Evolutionary conservation across 2,888 invertebrate genomes (phyloP).

Genomic region (Drosophila greeni): DNA sequence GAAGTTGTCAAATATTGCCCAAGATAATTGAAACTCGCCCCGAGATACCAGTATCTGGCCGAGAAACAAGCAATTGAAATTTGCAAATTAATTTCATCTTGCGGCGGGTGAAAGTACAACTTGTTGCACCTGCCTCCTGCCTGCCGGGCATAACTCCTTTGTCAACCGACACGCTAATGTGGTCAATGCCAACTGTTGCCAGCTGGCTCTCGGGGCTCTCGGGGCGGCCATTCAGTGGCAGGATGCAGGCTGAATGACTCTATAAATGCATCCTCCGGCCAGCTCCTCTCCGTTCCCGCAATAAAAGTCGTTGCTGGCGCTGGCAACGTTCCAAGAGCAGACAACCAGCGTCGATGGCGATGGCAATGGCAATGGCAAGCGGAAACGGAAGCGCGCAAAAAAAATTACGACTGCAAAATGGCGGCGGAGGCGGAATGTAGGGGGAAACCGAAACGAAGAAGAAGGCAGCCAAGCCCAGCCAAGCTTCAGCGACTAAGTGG

Average conservation of each 20-base stretch:
- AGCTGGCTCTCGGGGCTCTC: conserved; percentile 10
- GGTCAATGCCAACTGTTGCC: conserved; percentile 73
- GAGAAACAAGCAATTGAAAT: conserved; percentile 18
- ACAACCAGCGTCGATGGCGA: conserved; percentile 31
- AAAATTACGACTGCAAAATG: conserved; percentile 56
- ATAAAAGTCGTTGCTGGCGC: conserved; percentile 62
- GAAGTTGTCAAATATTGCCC: conserved; percentile 15
- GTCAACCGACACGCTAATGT: conserved; percentile 65
- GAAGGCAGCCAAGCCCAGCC: conserved; percentile 5
- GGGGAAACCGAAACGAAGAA: background rate
- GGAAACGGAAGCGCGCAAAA: conserved; percentile 66
- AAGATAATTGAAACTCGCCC: conserved; percentile 9
- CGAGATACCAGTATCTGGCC: background rate
- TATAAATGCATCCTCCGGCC: conserved; percentile 60
- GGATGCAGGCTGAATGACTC: conserved; percentile 67
- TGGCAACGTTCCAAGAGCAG: conserved; percentile 61
- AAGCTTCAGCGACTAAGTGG: conserved; percentile 58
- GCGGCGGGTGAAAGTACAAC: conserved; percentile 43
- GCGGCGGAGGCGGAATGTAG: conserved; percentile 17
- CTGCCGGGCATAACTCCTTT: conserved; percentile 56
- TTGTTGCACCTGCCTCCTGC: conserved; percentile 57
- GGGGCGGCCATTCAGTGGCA: conserved; percentile 47
- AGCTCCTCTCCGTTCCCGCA: conserved; percentile 13
- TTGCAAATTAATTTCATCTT: conserved; percentile 22
- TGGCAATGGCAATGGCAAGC: conserved; percentile 38